Percentiles rank a stretch among this genome's conserved stretches.
Conservation (phyloP, 92 coral and sea anemone species). For the Isaurus tuberculatus region DNA sequence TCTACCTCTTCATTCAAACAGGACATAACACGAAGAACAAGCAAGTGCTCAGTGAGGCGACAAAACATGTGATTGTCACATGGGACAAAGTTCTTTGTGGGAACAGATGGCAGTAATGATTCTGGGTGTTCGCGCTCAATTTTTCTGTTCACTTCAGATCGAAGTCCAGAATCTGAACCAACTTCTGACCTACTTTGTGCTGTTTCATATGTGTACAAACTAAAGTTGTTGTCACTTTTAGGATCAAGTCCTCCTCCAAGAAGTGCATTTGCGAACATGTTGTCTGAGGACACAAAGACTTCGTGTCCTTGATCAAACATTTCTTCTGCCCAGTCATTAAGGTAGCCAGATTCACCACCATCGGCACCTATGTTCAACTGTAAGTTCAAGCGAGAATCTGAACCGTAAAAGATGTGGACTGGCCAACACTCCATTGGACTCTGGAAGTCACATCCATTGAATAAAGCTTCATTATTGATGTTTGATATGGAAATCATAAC, state of each 20-base stretch:
- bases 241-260: neutral
- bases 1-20: conserved; percentile 46
- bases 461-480: conserved; percentile 39
- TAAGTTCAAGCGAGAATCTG: conserved; percentile 48
- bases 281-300: conserved; percentile 23
- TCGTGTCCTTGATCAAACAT: conserved; percentile 32
- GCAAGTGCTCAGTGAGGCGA: conserved; percentile 53
- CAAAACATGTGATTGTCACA: conserved; percentile 59
- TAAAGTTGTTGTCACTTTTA: neutral
- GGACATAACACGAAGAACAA: conserved; percentile 35
- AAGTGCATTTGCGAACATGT: conserved; percentile 12
- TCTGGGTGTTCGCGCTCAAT: conserved; percentile 51
- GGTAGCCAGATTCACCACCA: conserved; percentile 11
- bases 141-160: conserved; percentile 14
- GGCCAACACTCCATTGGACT: conserved; percentile 65
- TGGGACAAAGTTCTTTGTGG: conserved; percentile 39
- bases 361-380: conserved; percentile 40
- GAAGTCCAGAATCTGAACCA: conserved; percentile 3
- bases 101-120: conserved; percentile 47
- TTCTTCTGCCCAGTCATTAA: conserved; percentile 45
- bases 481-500: conserved; percentile 48
- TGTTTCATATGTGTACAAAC: conserved; percentile 1
- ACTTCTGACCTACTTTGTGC: conserved; percentile 18
- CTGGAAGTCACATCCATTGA: conserved; percentile 47
- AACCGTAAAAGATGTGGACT: conserved; percentile 44